Base-by-base conservation (phyloP, 1,140 invertebrate genomes). In the Leptinotarsa defecta region DNA sequence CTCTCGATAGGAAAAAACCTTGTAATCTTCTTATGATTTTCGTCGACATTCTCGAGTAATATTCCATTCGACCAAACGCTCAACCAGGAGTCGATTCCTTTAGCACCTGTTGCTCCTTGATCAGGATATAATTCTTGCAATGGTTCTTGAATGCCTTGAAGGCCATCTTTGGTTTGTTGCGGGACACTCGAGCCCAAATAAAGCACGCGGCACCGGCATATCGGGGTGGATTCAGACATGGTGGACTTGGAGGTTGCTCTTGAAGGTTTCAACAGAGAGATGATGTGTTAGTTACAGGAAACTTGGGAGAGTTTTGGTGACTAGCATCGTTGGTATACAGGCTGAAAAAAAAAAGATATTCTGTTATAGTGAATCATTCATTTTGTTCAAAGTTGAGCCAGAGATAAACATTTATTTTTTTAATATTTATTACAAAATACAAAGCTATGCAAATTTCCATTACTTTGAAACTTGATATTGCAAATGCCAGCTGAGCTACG, bases 181-280 rank as follows among this genome's bases (percentile, higher is more conserved):
- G 98, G 98, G 75, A 99, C 97, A 1, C 97, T 94, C 78, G 95
- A 98, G 57, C 98, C 98, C 79, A 99, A 90, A 86, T 99, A 99
- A 64, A 99, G 89, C n/a, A 99, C 98, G 71, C 98, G 91, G 86
- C 97, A 98, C 79, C 96, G 91, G 86, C 96, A 98, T 80, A 97
- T 97, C 79, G 96, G 96, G 76, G 96, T 97, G 74, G 95, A 92
- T 84, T 92, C 91, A 83, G 80, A 77, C 84, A 85, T 85, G 20
- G 17, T 68, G 48, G 3, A 13, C 20, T 15, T 71, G n/a, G 19
- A 57, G 52, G 52, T 19, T 57, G 52, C 15, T 57, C 4, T 19
- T 15, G 52, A 57, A 57, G 13, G 52, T 17, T 57, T n/a, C 13
- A 17, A 57, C 34, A 43, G 8, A 43, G n/a, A 17, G 52, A 19